Base-by-base conservation (phyloP, 2,888 invertebrate species). In the Bombylius major region DNA sequence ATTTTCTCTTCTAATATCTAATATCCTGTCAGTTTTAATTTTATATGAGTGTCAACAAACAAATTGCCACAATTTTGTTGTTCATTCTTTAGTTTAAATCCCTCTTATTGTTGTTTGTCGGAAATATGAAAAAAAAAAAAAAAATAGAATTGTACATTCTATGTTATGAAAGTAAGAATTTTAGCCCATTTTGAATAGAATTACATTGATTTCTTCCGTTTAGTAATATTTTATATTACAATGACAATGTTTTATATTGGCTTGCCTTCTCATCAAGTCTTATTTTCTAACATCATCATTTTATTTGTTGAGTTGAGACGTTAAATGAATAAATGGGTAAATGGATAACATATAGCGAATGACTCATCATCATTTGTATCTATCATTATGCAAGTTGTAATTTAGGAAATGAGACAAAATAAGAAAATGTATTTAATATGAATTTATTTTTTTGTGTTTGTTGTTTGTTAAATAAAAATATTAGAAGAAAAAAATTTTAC, bases 11-110 rank as follows among this genome's bases (percentile, higher is more conserved):
- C 23, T 11, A 46, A 12, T n/a, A 51, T 54, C 39, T 56, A 58
- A 58, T 58, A 55, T 51, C 59, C 47, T 53, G 45, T 55, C 48
- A 54, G 45, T 45, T 55, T 50, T 46, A 33, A 36, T 51, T 23
- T 23, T 47, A 23, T 47, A 50, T 48, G 54, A 56, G 59, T 57
- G 59, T 57, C 57, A 59, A 56, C 59, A 55, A 57, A 59, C 56
- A 59, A 59, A 59, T 59, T 56, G 55, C 55, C 31, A 48, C 55
- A 59, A 59, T 59, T 57, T 59, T 46, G 32, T 14, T 34, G 50
- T 34, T 50, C 54, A 45, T 50, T 54, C 54, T 39, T 23, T 36
- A n/a, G 42, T 31, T 13, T 6, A 13, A 34, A 54, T 44, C 45
- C 45, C 53, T 49, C 39, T n/a, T n/a, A 34, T 44, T 11, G 44